These are phyloP conservation scores for Manduca sexta DNA, from an alignment of 1,140 invertebrate genomes.

Conservation along the genomic window DNA sequence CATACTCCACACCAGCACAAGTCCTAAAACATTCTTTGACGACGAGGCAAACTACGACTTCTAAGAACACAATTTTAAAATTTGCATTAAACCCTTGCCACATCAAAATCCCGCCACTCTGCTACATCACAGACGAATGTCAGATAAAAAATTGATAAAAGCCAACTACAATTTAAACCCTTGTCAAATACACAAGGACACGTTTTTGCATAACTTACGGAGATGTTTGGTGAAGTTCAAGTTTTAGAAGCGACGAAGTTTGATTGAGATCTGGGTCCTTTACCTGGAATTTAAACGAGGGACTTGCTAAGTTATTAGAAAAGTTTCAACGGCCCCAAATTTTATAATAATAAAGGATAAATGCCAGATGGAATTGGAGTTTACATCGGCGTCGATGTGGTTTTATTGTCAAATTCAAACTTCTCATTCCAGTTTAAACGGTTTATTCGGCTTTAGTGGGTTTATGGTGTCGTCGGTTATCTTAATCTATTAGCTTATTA, in stretches of 20 bases:
- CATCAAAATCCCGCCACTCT: too few relatives aligned
- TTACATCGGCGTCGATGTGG: constrained; percentile 11
- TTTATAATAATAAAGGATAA: constrained; percentile 36
- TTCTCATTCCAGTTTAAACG: constrained; percentile 18
- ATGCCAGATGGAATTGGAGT: constrained; percentile 11
- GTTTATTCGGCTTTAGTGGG: neutral
- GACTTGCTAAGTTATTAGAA: constrained; percentile 28
- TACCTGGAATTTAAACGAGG: constrained; percentile 43
- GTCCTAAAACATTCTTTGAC: too few relatives aligned
- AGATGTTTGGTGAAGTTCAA: constrained; percentile 30
- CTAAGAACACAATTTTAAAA: too few relatives aligned
- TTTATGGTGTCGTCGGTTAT: neutral
- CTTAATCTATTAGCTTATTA: too few relatives aligned
- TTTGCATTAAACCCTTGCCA: too few relatives aligned
- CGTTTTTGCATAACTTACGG: constrained; percentile 41
- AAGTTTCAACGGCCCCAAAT: constrained; percentile 30
- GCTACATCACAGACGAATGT: too few relatives aligned
- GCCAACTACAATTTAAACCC: constrained; percentile 4
- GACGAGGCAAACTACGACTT: too few relatives aligned
- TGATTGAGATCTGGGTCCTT: constrained; percentile 41
- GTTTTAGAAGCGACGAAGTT: constrained; percentile 35
- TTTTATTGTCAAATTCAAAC: constrained; percentile 24
- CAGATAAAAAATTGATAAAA: too few relatives aligned
- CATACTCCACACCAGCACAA: too few relatives aligned
- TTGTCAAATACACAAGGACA: constrained; percentile 18